These are phyloP conservation scores for Labeo rohita DNA, from an alignment of 2,113 vertebrate species.

Conservation along the genomic window DNA sequence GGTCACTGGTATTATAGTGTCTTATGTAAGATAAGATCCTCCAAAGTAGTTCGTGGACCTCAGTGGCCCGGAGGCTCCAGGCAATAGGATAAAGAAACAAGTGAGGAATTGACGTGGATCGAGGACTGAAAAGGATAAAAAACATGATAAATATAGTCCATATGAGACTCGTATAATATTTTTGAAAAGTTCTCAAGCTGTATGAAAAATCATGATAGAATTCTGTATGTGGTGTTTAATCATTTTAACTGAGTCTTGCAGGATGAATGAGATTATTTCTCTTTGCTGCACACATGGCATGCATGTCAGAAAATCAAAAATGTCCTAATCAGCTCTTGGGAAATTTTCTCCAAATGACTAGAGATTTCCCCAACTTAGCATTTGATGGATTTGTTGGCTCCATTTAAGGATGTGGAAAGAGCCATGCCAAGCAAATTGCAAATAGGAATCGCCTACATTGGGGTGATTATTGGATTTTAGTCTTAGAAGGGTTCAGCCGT, in stretches of 20 bases:
- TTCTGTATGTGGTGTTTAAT: background rate
- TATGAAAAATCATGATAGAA: background rate
- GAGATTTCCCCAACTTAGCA: background rate
- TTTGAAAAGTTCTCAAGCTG: background rate
- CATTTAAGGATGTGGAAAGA: background rate
- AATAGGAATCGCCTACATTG: background rate
- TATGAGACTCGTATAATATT: background rate
- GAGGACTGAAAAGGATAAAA: background rate
- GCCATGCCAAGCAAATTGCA: background rate
- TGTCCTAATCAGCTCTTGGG: background rate
- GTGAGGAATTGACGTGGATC: background rate
- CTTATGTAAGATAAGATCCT: conserved; percentile 2
- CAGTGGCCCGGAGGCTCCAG: background rate
- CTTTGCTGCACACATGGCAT: background rate
- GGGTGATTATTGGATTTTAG: background rate
- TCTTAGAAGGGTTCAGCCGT: background rate
- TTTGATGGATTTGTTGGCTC: background rate
- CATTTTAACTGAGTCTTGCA: background rate
- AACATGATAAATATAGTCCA: background rate
- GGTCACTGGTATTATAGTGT: conserved; percentile 16
- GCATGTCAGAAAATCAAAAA: background rate
- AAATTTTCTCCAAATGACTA: background rate
- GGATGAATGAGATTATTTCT: background rate
- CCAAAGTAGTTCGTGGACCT: background rate
- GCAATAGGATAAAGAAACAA: background rate